Percentiles rank a stretch among this genome's conserved stretches.
Evolutionary conservation across 2,797 vertebrate genomes (phyloP).

Genomic region (Muscicapa comitata): DNA sequence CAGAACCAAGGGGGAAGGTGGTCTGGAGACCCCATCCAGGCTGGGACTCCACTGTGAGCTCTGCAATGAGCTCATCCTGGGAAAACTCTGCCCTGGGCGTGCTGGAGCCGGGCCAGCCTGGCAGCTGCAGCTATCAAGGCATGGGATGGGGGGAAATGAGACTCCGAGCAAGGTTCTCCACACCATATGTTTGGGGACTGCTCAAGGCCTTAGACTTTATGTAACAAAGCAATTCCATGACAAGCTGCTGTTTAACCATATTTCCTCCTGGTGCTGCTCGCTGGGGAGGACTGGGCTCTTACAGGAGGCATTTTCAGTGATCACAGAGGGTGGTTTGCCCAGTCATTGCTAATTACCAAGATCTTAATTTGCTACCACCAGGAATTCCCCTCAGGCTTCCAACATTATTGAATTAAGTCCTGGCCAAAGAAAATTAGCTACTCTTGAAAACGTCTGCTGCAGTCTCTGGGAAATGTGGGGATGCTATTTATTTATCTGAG

Average conservation of each 20-base stretch:
- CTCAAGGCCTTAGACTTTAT: conserved; percentile 50
- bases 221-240: conserved; percentile 62
- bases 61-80: neutral
- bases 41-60: neutral
- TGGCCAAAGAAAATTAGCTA: conserved; percentile 17
- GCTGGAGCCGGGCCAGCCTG: conserved; percentile 54
- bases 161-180: conserved; percentile 37
- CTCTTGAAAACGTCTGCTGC: neutral
- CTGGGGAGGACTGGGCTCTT: neutral
- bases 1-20: neutral
- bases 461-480: neutral
- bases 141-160: neutral
- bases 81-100: neutral
- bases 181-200: conserved; percentile 72
- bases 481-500: neutral
- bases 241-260: conserved; percentile 55
- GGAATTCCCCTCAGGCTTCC: conserved; percentile 16
- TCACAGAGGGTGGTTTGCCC: conserved; percentile 24
- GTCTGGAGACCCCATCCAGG: neutral
- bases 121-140: conserved; percentile 58
- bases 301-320: conserved; percentile 5
- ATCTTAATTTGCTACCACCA: conserved; percentile 31
- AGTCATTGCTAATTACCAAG: conserved; percentile 50
- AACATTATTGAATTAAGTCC: conserved; percentile 18
- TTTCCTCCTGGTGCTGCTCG: conserved; percentile 22